Evolutionary conservation across 2,888 invertebrate genomes (phyloP).

Genomic region (Notodonta ziczac): DNA sequence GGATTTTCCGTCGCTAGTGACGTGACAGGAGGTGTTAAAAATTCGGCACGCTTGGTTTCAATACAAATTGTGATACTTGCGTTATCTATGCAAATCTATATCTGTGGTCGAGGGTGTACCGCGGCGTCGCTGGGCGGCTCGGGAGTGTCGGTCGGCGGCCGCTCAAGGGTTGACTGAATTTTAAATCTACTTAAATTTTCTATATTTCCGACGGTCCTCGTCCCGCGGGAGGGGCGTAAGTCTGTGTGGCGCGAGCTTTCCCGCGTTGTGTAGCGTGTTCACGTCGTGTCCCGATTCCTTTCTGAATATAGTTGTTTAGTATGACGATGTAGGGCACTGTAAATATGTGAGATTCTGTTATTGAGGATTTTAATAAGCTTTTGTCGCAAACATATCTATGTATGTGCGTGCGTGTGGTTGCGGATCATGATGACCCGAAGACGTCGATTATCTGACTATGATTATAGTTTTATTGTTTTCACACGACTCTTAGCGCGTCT

Average conservation of each 20-base stretch:
- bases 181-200: conserved; percentile 41
- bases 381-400: conserved; percentile 82
- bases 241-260: conserved; percentile 44
- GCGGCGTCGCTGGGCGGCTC: conserved; percentile 48
- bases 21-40: too few relatives aligned
- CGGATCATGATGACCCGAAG: conserved; percentile 44
- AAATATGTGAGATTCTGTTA: conserved; percentile 58
- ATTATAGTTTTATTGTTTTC: background rate
- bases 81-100: too few relatives aligned
- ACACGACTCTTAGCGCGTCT: background rate
- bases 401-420: conserved; percentile 64
- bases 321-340: conserved; percentile 59
- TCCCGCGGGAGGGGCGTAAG: conserved; percentile 21
- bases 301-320: conserved; percentile 60
- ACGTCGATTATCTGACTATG: conserved; percentile 36
- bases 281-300: conserved; percentile 65
- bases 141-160: conserved; percentile 62
- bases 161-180: conserved; percentile 77
- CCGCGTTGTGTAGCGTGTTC: conserved; percentile 57
- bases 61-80: too few relatives aligned
- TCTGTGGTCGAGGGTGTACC: conserved; percentile 33
- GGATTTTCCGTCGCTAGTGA: too few relatives aligned
- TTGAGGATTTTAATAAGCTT: conserved; percentile 69
- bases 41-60: too few relatives aligned
- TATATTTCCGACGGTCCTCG: conserved; percentile 21